These are phyloP conservation scores for Aphaenogaster ashmeadi DNA, from an alignment of 1,140 invertebrate genomes.

Conservation along the genomic window DNA sequence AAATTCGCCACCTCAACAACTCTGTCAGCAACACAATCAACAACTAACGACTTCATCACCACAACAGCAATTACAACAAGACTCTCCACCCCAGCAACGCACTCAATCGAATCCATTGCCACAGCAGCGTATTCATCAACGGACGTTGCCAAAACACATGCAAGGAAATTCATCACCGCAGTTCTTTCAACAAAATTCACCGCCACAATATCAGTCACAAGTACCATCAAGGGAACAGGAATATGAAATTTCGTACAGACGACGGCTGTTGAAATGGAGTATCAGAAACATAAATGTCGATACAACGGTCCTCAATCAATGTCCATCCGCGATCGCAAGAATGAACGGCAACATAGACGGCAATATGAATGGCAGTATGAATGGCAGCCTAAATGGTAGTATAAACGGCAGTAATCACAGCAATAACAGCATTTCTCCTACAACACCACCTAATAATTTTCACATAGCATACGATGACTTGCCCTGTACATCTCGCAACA, in stretches of 20 bases:
- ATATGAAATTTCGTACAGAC: background rate
- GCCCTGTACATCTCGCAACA: constrained; percentile 55
- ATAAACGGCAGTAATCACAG: constrained; percentile 12
- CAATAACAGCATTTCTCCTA: background rate
- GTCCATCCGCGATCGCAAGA: background rate
- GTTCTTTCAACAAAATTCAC: constrained; percentile 21
- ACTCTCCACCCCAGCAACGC: constrained; percentile 71
- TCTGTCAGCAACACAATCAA: constrained; percentile 70
- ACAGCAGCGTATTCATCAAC: constrained; percentile 45
- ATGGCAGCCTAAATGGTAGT: background rate
- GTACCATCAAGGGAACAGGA: constrained; percentile 7
- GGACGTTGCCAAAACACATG: background rate
- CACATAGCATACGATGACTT: constrained; percentile 9
- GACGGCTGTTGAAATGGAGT: background rate
- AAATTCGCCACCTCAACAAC: constrained; percentile 89
- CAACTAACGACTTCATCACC: constrained; percentile 67
- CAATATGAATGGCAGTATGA: constrained; percentile 11
- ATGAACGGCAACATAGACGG: constrained; percentile 5
- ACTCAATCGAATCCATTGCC: constrained; percentile 33
- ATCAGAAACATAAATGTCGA: background rate
- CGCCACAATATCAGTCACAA: constrained; percentile 1
- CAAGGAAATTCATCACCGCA: background rate
- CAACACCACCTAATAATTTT: background rate
- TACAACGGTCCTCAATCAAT: constrained; percentile 1
- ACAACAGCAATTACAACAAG: constrained; percentile 71